Evolutionary conservation across 2,113 vertebrate species (phyloP).

Genomic region (Ochotona princeps): DNA sequence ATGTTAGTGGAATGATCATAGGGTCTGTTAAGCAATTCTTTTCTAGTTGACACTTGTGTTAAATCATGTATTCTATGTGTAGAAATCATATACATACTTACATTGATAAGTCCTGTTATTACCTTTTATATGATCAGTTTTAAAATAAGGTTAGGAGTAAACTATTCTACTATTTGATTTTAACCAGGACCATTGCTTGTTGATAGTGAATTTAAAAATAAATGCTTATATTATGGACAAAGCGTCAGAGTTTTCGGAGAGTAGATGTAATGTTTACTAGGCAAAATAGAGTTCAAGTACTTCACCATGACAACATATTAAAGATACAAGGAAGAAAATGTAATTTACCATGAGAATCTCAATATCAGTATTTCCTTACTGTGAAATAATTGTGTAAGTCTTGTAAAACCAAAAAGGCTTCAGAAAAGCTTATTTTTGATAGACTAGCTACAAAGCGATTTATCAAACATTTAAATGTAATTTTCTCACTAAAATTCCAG

Average conservation of each 20-base stretch:
- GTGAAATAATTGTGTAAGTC: background rate
- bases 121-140: background rate
- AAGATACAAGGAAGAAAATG: background rate
- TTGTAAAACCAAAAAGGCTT: conserved; percentile 3
- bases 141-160: conserved; percentile 20
- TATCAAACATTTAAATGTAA: background rate
- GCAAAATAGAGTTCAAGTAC: conserved; percentile 23
- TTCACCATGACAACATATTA: background rate
- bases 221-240: background rate
- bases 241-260: background rate
- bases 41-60: background rate
- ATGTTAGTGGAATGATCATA: background rate
- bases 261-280: background rate
- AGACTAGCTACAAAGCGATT: background rate
- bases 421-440: background rate
- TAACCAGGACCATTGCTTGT: background rate
- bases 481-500: background rate
- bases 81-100: background rate
- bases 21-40: background rate
- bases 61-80: background rate
- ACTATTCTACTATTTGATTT: background rate
- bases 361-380: background rate
- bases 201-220: background rate
- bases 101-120: background rate
- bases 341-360: background rate